These are phyloP conservation scores for Fopius arisanus DNA, from an alignment of 1,140 invertebrate genomes.

Conservation along the genomic window DNA sequence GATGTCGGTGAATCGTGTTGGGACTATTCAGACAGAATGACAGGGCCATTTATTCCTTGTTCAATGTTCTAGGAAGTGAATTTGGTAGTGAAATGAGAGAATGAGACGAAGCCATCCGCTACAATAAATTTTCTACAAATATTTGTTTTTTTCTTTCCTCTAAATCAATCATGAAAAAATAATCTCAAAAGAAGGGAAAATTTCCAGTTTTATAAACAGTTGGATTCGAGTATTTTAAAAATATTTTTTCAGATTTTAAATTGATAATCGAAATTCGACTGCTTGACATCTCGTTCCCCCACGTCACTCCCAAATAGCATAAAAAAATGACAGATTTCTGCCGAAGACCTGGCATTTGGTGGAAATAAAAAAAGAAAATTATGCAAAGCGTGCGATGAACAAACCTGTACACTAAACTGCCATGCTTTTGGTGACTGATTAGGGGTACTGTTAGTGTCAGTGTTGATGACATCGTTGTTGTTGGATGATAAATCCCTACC, in stretches of 20 bases:
- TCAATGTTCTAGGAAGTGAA: too few relatives aligned
- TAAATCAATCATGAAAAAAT: too few relatives aligned
- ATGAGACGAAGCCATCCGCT: too few relatives aligned
- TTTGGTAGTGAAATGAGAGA: too few relatives aligned
- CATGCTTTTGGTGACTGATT: conserved; percentile 63
- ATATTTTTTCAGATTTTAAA: too few relatives aligned
- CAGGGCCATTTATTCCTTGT: not conserved
- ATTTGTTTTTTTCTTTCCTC: too few relatives aligned
- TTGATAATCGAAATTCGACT: too few relatives aligned
- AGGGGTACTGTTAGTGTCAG: conserved; percentile 56
- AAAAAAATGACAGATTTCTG: conserved; percentile 41
- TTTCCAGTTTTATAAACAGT: too few relatives aligned
- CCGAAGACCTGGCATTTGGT: not conserved
- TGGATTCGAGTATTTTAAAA: too few relatives aligned
- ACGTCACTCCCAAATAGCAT: not conserved
- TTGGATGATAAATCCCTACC: conserved; percentile 32
- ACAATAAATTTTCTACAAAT: too few relatives aligned
- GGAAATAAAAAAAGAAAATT: conserved; percentile 43
- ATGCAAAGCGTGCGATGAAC: conserved; percentile 53
- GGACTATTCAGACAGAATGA: conserved; percentile 56
- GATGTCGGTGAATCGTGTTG: conserved; percentile 72
- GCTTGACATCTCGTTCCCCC: not conserved
- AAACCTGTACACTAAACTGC: conserved; percentile 61
- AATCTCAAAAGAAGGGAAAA: too few relatives aligned
- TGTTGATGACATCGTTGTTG: conserved; percentile 43